These are phyloP conservation scores for Aix galericulata DNA, from an alignment of 2,113 vertebrate species.

Conservation along the genomic window DNA sequence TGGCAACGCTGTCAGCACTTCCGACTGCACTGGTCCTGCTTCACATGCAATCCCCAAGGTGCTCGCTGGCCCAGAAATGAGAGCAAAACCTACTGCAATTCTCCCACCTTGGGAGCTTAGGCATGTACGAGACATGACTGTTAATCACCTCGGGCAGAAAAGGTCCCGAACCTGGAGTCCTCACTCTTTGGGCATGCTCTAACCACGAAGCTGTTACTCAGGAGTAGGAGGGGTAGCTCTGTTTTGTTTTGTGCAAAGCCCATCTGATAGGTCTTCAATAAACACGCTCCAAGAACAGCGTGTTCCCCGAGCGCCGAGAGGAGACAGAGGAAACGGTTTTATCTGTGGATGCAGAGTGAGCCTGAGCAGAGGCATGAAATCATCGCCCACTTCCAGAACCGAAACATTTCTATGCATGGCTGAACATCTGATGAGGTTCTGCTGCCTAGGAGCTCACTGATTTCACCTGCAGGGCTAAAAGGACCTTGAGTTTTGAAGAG, in stretches of 20 bases:
- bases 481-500: not conserved
- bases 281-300: conserved; percentile 45
- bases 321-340: conserved; percentile 2
- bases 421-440: not conserved
- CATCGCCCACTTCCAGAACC: not conserved
- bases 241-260: conserved; percentile 57
- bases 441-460: not conserved
- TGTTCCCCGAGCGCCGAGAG: conserved; percentile 2
- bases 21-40: not conserved
- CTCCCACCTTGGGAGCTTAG: not conserved
- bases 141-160: conserved; percentile 25
- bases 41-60: not conserved
- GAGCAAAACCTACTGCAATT: not conserved
- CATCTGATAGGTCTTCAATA: conserved; percentile 67
- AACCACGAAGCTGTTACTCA: conserved; percentile 31
- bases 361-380: not conserved
- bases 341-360: not conserved
- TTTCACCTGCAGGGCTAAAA: not conserved
- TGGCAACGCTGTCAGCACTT: conserved; percentile 8
- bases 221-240: conserved; percentile 42
- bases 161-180: conserved; percentile 14
- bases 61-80: not conserved
- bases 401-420: not conserved
- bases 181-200: conserved; percentile 38
- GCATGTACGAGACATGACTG: not conserved